Conservation (phyloP, 2,113 vertebrate species). For the Lycocorax pyrrhopterus region DNA sequence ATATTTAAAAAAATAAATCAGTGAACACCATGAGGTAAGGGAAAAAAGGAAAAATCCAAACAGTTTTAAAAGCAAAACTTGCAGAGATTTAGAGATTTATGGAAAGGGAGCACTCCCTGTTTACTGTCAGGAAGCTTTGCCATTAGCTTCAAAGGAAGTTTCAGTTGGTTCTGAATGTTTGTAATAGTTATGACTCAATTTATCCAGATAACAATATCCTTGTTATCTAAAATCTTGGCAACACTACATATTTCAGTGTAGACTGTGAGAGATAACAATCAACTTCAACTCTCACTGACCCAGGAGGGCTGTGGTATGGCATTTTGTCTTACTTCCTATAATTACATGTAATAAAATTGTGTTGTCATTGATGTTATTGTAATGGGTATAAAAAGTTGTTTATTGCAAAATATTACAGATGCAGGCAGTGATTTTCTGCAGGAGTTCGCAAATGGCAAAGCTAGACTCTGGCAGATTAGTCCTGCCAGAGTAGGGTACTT, state of each 20-base stretch:
- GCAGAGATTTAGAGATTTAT: neutral
- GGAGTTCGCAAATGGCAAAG: neutral
- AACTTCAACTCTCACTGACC: neutral
- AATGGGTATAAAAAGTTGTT: neutral
- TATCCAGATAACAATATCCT: slow-evolving; percentile 9
- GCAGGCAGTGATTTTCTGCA: neutral
- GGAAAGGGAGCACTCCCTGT: neutral
- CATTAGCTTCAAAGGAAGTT: neutral
- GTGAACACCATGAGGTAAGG: neutral
- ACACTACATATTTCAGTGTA: neutral
- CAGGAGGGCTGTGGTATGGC: neutral
- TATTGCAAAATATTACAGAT: neutral
- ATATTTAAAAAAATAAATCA: neutral
- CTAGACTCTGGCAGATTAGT: neutral
- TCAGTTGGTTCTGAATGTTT: neutral
- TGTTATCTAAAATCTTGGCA: slow-evolving; percentile 6
- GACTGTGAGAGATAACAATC: neutral
- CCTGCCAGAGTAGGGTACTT: neutral
- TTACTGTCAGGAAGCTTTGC: neutral
- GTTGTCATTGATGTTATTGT: neutral
- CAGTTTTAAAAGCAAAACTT: neutral
- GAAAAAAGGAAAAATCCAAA: neutral
- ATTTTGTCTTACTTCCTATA: neutral
- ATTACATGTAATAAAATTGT: neutral
- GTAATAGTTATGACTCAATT: neutral